Evolutionary conservation across 2,888 invertebrate species (phyloP).

Genomic region (Heliothis peltigera): DNA sequence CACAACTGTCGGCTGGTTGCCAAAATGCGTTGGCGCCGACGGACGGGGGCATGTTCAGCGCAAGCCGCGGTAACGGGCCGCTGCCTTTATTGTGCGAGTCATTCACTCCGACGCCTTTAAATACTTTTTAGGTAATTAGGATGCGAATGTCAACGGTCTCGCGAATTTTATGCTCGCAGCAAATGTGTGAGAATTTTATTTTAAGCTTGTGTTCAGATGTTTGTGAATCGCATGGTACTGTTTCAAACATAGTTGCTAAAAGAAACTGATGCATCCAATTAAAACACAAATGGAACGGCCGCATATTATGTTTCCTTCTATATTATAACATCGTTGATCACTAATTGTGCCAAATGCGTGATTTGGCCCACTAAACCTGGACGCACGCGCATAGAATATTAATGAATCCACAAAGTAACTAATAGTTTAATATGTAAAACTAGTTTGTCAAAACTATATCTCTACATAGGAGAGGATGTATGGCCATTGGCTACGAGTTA

Average conservation of each 20-base stretch:
- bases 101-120: slow-evolving; percentile 65
- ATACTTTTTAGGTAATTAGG: slow-evolving; percentile 68
- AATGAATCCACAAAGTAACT: slow-evolving; percentile 22
- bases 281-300: slow-evolving; percentile 5
- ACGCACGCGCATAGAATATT: slow-evolving; percentile 31
- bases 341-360: slow-evolving; percentile 20
- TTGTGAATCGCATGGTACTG: slow-evolving; percentile 9
- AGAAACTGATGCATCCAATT: not conserved
- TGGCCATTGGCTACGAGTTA: slow-evolving; percentile 4
- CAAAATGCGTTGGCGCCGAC: slow-evolving; percentile 70
- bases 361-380: slow-evolving; percentile 13
- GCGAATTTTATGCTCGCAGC: slow-evolving; percentile 26
- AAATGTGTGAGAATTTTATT: slow-evolving; percentile 16
- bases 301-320: not conserved
- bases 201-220: slow-evolving; percentile 21
- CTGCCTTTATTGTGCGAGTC: slow-evolving; percentile 63
- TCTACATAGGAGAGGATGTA: slow-evolving; percentile 5
- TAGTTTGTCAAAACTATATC: slow-evolving; percentile 39
- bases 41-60: slow-evolving; percentile 50
- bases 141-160: slow-evolving; percentile 53
- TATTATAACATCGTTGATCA: slow-evolving; percentile 1
- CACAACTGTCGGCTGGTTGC: slow-evolving; percentile 70
- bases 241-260: not conserved
- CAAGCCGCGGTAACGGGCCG: slow-evolving; percentile 59
- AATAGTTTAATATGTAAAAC: slow-evolving; percentile 33